Percentiles rank a stretch among this genome's conserved stretches.
These are phyloP conservation scores for Danaus chrysippus DNA, from an alignment of 2,888 invertebrate species.

Conservation along the genomic window DNA sequence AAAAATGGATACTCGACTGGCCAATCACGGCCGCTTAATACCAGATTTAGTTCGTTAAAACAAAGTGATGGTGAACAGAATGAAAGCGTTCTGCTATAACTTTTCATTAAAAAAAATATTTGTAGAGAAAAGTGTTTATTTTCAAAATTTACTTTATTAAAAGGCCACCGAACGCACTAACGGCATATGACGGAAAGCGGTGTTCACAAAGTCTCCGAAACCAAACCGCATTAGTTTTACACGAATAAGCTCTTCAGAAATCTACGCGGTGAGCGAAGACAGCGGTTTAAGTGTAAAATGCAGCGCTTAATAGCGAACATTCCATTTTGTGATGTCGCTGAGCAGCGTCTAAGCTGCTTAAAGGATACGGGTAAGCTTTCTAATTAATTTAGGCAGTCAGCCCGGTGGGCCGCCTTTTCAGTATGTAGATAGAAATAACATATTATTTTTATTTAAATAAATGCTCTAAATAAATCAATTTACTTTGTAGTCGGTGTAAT, in stretches of 20 bases:
- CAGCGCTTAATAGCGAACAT: slow-evolving; percentile 43
- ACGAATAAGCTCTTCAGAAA: slow-evolving; percentile 72
- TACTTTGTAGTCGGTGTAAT: slow-evolving; percentile 19
- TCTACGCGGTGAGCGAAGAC: slow-evolving; percentile 59
- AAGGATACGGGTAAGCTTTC: slow-evolving; percentile 52
- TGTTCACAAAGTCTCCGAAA: slow-evolving; percentile 52
- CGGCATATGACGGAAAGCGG: slow-evolving; percentile 44
- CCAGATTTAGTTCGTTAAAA: neutral
- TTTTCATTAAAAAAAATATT: slow-evolving; percentile 1
- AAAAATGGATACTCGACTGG: slow-evolving; percentile 19
- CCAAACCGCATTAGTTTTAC: slow-evolving; percentile 66
- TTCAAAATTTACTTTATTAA: neutral
- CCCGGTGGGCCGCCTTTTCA: slow-evolving; percentile 60
- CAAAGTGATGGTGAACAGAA: neutral
- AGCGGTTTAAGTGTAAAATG: slow-evolving; percentile 48
- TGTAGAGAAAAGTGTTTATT: slow-evolving; percentile 1
- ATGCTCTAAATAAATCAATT: slow-evolving; percentile 14
- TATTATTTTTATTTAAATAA: slow-evolving; percentile 39
- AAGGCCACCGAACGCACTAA: slow-evolving; percentile 28
- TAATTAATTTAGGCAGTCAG: slow-evolving; percentile 75
- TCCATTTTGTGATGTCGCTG: slow-evolving; percentile 37
- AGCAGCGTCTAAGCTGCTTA: slow-evolving; percentile 58
- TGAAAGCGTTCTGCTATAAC: neutral
- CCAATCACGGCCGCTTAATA: slow-evolving; percentile 3
- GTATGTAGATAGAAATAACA: slow-evolving; percentile 43